A percentile compares a stretch with the other conserved stretches of the same genome.
Evolutionary conservation across 2,797 vertebrate species (phyloP).

Genomic region (Miichthys miiuy): DNA sequence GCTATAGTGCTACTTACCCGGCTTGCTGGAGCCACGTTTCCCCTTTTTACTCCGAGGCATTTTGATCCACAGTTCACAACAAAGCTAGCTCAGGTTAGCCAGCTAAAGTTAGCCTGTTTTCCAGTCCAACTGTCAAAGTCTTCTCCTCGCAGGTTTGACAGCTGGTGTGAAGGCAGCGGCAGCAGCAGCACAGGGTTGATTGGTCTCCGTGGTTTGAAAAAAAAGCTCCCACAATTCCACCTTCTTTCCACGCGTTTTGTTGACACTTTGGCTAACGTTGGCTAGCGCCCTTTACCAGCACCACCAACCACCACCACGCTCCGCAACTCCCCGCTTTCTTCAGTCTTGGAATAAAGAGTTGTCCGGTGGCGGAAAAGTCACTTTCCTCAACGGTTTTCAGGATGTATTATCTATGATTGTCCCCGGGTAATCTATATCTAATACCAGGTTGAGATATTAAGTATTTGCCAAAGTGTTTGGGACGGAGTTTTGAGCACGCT

Average conservation of each 20-base stretch:
- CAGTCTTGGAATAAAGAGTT: slow-evolving; percentile 19
- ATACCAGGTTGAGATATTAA: slow-evolving; percentile 77
- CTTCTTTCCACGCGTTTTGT: slow-evolving; percentile 32
- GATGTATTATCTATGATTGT: slow-evolving; percentile 85
- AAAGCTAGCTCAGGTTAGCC: slow-evolving; percentile 53
- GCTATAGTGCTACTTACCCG: slow-evolving; percentile 76
- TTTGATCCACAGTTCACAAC: slow-evolving; percentile 47
- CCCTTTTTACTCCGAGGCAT: slow-evolving; percentile 88
- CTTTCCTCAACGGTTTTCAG: slow-evolving; percentile 8
- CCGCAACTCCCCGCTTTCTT: slow-evolving; percentile 48
- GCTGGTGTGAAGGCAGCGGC: background rate
- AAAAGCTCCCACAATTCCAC: background rate
- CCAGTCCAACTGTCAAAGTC: background rate
- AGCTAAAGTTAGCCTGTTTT: slow-evolving; percentile 40
- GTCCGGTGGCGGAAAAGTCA: slow-evolving; percentile 5
- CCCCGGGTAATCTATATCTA: slow-evolving; percentile 83
- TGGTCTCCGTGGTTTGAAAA: slow-evolving; percentile 1
- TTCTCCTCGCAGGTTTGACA: slow-evolving; percentile 8
- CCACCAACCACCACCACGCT: slow-evolving; percentile 51
- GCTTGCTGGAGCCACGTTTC: slow-evolving; percentile 83
- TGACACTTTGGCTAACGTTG: slow-evolving; percentile 45
- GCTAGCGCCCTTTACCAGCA: slow-evolving; percentile 30
- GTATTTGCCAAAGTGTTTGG: slow-evolving; percentile 80
- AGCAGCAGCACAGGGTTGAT: background rate
- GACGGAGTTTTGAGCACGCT: slow-evolving; percentile 84